phyloP scores from a whole-genome alignment of 2,888 invertebrate genomes.

The Himalopsyche kuldschensis region DNA sequence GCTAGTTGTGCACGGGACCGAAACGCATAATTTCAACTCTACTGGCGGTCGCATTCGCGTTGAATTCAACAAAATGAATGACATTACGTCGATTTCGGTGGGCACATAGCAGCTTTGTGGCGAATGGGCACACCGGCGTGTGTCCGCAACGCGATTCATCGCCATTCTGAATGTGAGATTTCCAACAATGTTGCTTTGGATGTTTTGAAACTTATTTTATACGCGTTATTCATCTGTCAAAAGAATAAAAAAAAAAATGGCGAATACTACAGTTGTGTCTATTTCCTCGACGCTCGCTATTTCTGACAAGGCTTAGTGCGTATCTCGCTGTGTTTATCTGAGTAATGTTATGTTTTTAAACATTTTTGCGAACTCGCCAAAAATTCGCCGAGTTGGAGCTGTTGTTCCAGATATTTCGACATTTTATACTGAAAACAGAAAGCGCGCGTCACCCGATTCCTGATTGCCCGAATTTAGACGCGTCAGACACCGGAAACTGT shows the following conservation, averaged over 20 bases:
- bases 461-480: slow-evolving; percentile 5
- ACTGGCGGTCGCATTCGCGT: slow-evolving; percentile 12
- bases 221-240: too few relatives aligned
- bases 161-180: slow-evolving; percentile 18
- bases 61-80: slow-evolving; percentile 21
- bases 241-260: too few relatives aligned
- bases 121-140: not conserved
- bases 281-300: not conserved
- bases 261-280: not conserved
- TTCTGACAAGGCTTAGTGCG: not conserved
- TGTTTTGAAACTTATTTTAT: not conserved
- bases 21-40: slow-evolving; percentile 36
- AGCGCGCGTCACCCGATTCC: not conserved
- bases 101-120: not conserved
- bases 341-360: not conserved
- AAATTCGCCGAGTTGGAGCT: not conserved
- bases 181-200: not conserved
- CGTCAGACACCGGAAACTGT: not conserved
- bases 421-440: not conserved
- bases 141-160: not conserved
- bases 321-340: not conserved
- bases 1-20: slow-evolving; percentile 37
- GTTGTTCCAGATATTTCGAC: not conserved
- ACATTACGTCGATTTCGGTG: slow-evolving; percentile 14
- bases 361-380: not conserved